Percentiles rank a stretch among this genome's conserved stretches.
Conservation (phyloP, 2,888 invertebrate genomes). For the Rhopalosiphum nymphaeae region DNA sequence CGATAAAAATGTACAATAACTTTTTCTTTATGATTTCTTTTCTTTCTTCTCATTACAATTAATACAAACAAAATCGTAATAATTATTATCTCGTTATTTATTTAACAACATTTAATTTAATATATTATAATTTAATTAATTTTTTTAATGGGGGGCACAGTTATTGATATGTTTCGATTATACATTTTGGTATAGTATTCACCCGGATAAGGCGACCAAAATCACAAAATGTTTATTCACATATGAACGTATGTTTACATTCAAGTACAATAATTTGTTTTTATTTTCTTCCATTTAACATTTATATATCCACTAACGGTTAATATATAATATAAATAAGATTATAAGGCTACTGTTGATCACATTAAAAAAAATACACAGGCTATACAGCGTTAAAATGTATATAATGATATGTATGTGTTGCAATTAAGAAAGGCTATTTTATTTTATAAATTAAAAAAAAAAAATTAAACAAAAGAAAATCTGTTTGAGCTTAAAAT, state of each 20-base stretch:
- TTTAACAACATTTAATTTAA: slow-evolving; percentile 39
- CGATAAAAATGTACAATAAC: slow-evolving; percentile 20
- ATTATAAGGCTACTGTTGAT: slow-evolving; percentile 64
- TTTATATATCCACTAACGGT: slow-evolving; percentile 48
- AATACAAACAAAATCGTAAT: slow-evolving; percentile 37
- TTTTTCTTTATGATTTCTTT: slow-evolving; percentile 33
- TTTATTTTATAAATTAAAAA: slow-evolving; percentile 40
- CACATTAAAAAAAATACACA: slow-evolving; percentile 63
- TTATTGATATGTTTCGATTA: slow-evolving; percentile 85
- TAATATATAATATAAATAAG: slow-evolving; percentile 35
- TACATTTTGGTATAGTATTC: slow-evolving; percentile 68
- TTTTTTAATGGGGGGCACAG: slow-evolving; percentile 76
- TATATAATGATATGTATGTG: slow-evolving; percentile 64
- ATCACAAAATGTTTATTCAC: slow-evolving; percentile 50
- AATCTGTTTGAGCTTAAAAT: slow-evolving; percentile 63
- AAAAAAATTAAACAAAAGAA: slow-evolving; percentile 42
- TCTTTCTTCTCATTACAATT: slow-evolving; percentile 25
- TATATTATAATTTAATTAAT: slow-evolving; percentile 45
- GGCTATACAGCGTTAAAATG: slow-evolving; percentile 61
- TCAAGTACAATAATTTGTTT: slow-evolving; percentile 23
- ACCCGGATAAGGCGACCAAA: slow-evolving; percentile 32
- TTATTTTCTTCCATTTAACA: background rate
- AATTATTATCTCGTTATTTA: slow-evolving; percentile 45
- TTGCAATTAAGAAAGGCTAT: slow-evolving; percentile 59
- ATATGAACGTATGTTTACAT: background rate